phyloP scores from a whole-genome alignment of 2,797 vertebrate species.

The Micromesistius poutassou region DNA sequence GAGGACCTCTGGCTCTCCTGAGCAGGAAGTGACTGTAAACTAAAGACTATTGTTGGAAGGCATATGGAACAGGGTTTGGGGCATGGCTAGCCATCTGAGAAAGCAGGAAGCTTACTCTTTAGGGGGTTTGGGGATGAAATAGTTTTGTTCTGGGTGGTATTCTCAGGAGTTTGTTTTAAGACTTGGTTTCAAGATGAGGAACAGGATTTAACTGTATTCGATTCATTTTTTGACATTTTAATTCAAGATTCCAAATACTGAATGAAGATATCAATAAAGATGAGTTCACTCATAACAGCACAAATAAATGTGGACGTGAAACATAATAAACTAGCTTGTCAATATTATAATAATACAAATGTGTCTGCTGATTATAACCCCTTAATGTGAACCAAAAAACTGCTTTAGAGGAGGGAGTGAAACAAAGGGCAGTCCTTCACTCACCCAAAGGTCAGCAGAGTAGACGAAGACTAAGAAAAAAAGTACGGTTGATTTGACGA shows the following conservation, averaged over 20 bases:
- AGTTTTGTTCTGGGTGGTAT: not conserved
- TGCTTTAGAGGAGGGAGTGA: not conserved
- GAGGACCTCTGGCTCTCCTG: not conserved
- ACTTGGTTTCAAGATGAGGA: not conserved
- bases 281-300: not conserved
- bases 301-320: not conserved
- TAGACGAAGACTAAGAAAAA: not conserved
- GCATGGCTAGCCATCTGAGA: not conserved
- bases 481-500: not conserved
- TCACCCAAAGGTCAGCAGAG: not conserved
- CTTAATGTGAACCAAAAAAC: not conserved
- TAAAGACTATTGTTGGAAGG: not conserved
- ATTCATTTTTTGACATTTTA: not conserved
- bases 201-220: not conserved
- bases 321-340: not conserved
- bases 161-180: not conserved
- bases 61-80: not conserved
- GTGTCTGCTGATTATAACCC: not conserved
- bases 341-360: not conserved
- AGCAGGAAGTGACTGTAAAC: not conserved
- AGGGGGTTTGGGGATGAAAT: not conserved
- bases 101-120: not conserved
- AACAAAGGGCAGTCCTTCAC: not conserved
- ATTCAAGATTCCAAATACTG: not conserved
- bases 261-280: not conserved